Evolutionary conservation across 2,888 invertebrate genomes (phyloP), one percentile per base, ranked within the genome.

Genomic region (Apocheima hispidaria): DNA sequence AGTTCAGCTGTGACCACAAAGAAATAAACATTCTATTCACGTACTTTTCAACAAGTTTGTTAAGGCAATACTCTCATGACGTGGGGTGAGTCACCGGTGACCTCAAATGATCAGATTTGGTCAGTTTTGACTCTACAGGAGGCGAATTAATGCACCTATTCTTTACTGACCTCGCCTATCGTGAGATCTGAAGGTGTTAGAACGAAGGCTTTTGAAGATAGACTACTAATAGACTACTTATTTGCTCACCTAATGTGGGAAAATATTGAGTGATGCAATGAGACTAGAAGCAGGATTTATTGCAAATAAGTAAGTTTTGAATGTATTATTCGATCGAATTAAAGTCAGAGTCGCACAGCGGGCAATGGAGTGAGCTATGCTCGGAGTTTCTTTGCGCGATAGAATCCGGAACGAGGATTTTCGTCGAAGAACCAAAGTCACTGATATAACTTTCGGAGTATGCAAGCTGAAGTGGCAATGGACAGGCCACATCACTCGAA

Each of bases 71-170:
- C 51, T 56, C 43, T 33, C 21, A 52, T 48, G 60, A 60, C 57
- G 55, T 38, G 54, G 40, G 14, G 35, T 70, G 70, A 68, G 50
- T 70, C 74, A 71, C 20, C 30, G 7, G 10, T 70, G 71, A 75
- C 79, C 79, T 78, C 63, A 57, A 70, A 51, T 49, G 63, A 60
- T 65, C 63, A 70, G 69, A 78, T 79, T 73, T 68, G 68, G 68
- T 41, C 63, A 66, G 63, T 56, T 62, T 65, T 68, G 56, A 62
- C 52, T 63, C 57, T 61, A 46, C 63, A 60, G 63, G 56, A 63
- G 68, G 60, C 60, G 60, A 67, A 69, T 68, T 77, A 76, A 76
- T 71, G 65, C 63, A 61, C 61, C 67, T 72, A 73, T 73, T 78
- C 71, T 68, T 68, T 52, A 7, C 23, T 52, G 71, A 56, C 75